Evolutionary conservation across 1,140 invertebrate genomes (phyloP).

Genomic region (Metaphire vulgaris): DNA sequence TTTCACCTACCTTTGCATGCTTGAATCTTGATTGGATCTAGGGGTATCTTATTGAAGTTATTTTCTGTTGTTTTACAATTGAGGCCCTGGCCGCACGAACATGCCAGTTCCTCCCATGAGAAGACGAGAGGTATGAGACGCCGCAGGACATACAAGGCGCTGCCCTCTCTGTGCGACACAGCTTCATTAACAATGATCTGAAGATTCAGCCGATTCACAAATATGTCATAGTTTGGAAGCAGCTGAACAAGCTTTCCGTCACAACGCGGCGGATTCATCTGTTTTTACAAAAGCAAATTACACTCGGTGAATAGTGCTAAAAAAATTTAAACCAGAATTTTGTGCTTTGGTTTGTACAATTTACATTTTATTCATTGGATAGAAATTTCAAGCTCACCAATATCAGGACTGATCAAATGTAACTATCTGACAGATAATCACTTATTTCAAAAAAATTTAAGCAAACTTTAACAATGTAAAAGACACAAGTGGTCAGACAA

Average conservation of each 20-base stretch:
- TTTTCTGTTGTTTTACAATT: slow-evolving; percentile 18
- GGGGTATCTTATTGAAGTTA: slow-evolving; percentile 17
- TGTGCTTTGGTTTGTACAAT: too few species aligned
- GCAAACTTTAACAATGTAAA: too few species aligned
- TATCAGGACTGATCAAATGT: too few species aligned
- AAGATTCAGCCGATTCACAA: slow-evolving; percentile 15
- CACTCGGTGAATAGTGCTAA: too few species aligned
- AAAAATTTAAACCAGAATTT: too few species aligned
- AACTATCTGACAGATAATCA: too few species aligned
- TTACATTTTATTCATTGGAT: too few species aligned
- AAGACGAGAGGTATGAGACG: slow-evolving; percentile 17
- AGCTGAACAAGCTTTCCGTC: slow-evolving; percentile 17
- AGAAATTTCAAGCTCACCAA: too few species aligned
- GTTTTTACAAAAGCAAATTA: background rate
- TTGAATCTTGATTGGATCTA: slow-evolving; percentile 14
- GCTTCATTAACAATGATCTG: slow-evolving; percentile 19
- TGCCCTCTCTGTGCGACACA: slow-evolving; percentile 16
- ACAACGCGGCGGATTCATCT: background rate
- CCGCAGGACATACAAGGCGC: slow-evolving; percentile 15
- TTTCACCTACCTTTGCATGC: slow-evolving; percentile 17
- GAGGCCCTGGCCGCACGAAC: slow-evolving; percentile 13
- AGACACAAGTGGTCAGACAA: too few species aligned
- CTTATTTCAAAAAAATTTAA: too few species aligned
- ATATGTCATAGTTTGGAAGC: slow-evolving; percentile 20
- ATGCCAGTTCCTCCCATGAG: slow-evolving; percentile 20